Base-by-base conservation (phyloP, 1,140 invertebrate species). In the Aradophagus sp. region DNA sequence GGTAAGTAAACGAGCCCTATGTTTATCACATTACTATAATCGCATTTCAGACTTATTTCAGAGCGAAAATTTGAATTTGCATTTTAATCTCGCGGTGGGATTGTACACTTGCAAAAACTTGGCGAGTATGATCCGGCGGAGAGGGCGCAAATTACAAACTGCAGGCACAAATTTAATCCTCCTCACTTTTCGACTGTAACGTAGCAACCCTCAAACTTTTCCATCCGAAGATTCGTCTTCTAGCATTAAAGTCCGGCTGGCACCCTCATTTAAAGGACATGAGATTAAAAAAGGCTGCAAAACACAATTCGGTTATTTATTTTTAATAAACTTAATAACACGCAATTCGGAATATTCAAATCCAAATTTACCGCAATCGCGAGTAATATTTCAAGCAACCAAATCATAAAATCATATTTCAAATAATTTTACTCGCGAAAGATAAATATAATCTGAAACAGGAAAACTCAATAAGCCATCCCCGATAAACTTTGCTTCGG, bases 1-100 rank as follows among this genome's bases (percentile, higher is more conserved):
- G 78, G 87, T 88, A 80, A 87, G 86, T 86, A 84, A 80, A 81
- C 73, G 73, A 73, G 63, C 58, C 61, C 42, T 63, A 69, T 67
- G 38, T 62, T 76, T 68, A 66, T 70, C 59, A 65, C 65, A 70
- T 77, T 73, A 63, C 31, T 35, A 72, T 77, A 81, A 81, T 80
- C 73, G 77, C 82, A 81, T 82, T 81, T 81, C 48, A 81, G 77
- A 80, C 67, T 70, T 70, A 70, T 70, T 70, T 63, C 59, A 47
- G 44, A 41, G 17, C 36, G 67, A 63, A 67, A 63, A 70, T 70
- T 70, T 63, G 67, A 59, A 70, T 70, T 70, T 70, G 67, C 67
- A 70, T 70, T 70, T 70, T 70, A 70, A 70, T 70, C 59, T 70
- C 45, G 34, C 29, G 39, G 39, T 26, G 38, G 45, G 12, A 56